These are phyloP conservation scores for Halyomorpha halys DNA, from an alignment of 1,140 invertebrate species.

Conservation along the genomic window DNA sequence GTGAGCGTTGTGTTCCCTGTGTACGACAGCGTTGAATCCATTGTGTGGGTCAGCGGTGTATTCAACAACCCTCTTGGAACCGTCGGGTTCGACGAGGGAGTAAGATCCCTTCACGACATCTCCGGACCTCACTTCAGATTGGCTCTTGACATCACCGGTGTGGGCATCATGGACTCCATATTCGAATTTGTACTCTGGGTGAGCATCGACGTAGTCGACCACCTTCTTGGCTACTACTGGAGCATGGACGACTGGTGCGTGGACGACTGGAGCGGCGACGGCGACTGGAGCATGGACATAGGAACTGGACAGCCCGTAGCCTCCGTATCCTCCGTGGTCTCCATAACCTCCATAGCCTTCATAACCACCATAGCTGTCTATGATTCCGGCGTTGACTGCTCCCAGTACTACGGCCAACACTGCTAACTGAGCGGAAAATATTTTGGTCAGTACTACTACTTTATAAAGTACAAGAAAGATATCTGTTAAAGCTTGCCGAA, in stretches of 20 bases:
- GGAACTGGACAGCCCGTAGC: not conserved
- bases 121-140: slow-evolving; percentile 52
- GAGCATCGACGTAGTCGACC: not conserved
- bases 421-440: slow-evolving; percentile 3
- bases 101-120: slow-evolving; percentile 57
- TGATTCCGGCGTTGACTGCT: slow-evolving; percentile 7
- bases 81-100: slow-evolving; percentile 38
- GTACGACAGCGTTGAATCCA: slow-evolving; percentile 20
- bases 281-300: not conserved
- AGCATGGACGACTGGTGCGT: slow-evolving; percentile 1
- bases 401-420: slow-evolving; percentile 12
- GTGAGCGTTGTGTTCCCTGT: slow-evolving; percentile 38
- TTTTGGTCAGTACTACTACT: no score
- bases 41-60: slow-evolving; percentile 30
- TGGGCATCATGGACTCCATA: slow-evolving; percentile 56
- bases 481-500: no score
- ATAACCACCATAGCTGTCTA: not conserved
- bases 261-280: slow-evolving; percentile 4
- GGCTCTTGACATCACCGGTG: slow-evolving; percentile 54
- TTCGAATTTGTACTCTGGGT: slow-evolving; percentile 36
- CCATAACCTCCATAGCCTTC: not conserved
- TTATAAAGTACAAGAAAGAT: no score
- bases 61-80: slow-evolving; percentile 31
- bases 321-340: not conserved
- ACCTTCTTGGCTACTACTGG: slow-evolving; percentile 6